phyloP scores from a whole-genome alignment of 2,797 vertebrate genomes.

The Carcharodon carcharias region DNA sequence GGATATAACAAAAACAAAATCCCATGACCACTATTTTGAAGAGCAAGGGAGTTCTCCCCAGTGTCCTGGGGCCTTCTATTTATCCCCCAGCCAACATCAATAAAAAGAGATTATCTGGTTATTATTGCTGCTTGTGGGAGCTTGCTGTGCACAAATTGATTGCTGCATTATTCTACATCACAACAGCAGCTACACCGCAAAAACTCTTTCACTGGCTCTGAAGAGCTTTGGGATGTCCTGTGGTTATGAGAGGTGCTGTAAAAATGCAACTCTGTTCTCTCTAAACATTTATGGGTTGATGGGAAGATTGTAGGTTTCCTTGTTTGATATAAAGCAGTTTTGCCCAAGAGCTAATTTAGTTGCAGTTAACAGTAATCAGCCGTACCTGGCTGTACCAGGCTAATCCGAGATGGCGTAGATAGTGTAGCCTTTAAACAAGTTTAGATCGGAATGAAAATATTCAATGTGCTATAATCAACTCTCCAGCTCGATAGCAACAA shows the following conservation, averaged over 20 bases:
- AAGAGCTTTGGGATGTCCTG: too few relatives aligned
- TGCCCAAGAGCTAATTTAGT: background rate
- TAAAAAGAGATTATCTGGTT: background rate
- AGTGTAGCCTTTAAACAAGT: background rate
- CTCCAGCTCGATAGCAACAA: background rate
- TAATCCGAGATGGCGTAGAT: background rate
- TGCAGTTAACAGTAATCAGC: background rate
- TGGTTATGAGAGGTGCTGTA: too few relatives aligned
- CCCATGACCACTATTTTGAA: too few relatives aligned
- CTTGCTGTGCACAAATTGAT: background rate
- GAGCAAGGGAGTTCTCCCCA: too few relatives aligned
- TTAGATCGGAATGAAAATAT: background rate
- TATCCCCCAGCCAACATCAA: too few relatives aligned
- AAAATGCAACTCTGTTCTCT: too few relatives aligned
- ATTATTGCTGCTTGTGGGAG: background rate
- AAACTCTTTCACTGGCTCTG: too few relatives aligned
- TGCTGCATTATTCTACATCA: too few relatives aligned
- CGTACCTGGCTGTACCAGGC: constrained; percentile 3
- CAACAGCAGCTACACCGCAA: too few relatives aligned
- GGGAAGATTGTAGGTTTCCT: background rate
- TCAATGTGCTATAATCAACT: background rate
- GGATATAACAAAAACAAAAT: too few relatives aligned
- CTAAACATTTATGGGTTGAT: background rate
- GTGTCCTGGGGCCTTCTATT: too few relatives aligned
- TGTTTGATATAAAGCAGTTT: background rate